Evolutionary conservation across 1,140 invertebrate species (phyloP), one percentile per base, ranked within the genome.

Genomic region (Anagrus nilaparvatae): DNA sequence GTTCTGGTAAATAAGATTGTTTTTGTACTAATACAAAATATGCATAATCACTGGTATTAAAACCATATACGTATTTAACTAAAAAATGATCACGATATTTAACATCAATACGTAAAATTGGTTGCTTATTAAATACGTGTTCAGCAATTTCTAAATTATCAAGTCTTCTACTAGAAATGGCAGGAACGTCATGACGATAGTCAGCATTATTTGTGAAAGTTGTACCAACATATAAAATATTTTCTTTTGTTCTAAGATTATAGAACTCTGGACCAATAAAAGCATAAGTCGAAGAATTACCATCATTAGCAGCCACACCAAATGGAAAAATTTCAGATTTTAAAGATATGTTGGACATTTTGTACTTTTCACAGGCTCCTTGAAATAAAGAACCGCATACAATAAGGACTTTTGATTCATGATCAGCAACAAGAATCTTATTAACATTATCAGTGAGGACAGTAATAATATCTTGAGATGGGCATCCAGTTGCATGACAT

Each of bases 21-120:
- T 93, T 93, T 64, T 98, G 94, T 16, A 96, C 89, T 28, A 94
- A 79, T 10, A 94, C 78, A 69, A 97, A 95, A 63, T 97, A 97
- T 4, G 91, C 89, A 69, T 90, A 96, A 45, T 89, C 83, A 54
- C 82, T 88, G 3, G 89, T 87, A 63, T 93, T 88, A 59, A 98
- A 97, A 9, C 93, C 93, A 67, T 94, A 95, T 3, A 96, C 77
- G 63, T 97, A 97, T 56, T 89, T 82, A 16, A 98, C 89, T 6
- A 94, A 71, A 67, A 93, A 95, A 60, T 93, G 89, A 68, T 95
- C 91, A 42, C 89, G 78, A 63, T 92, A 92, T 58, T 92, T 92
- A 9, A 93, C 88, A 69, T 94, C 90, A 43, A 95, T 92, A 49
- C 82, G 78, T n/a, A 93, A 73, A 31, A 82, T 75, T 19, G 88